Conservation (phyloP, 2,888 invertebrate species). For the Pandemis corylana region DNA sequence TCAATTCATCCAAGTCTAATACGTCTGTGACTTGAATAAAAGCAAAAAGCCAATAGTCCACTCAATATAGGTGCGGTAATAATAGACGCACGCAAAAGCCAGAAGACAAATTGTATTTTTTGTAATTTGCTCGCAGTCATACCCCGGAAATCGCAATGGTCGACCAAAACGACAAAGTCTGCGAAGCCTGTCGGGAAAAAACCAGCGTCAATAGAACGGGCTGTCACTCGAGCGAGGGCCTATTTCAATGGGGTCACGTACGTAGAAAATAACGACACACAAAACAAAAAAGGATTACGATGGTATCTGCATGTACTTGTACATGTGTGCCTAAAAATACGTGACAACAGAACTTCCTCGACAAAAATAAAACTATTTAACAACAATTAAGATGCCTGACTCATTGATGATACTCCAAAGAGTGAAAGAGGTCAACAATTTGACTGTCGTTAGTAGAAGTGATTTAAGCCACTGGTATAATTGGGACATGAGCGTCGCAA, state of each 20-base stretch:
- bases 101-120: conserved; percentile 55
- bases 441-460: conserved; percentile 9
- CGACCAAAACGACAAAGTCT: conserved; percentile 71
- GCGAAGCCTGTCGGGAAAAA: conserved; percentile 60
- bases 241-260: conserved; percentile 42
- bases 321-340: conserved; percentile 8
- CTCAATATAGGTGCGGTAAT: conserved; percentile 19
- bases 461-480: conserved; percentile 26
- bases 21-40: conserved; percentile 7
- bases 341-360: neutral
- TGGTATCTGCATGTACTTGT: neutral
- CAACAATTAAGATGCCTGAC: neutral
- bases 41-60: conserved; percentile 9
- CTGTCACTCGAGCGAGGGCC: conserved; percentile 59
- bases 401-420: neutral
- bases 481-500: conserved; percentile 61
- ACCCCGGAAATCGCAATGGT: conserved; percentile 66
- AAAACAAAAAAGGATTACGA: conserved; percentile 14
- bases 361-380: neutral
- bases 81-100: conserved; percentile 46
- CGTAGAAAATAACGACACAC: conserved; percentile 25
- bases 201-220: conserved; percentile 62
- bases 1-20: neutral
- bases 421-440: neutral
- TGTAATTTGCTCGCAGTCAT: conserved; percentile 52